Evolutionary conservation across 2,888 invertebrate species (phyloP), one percentile per base, ranked within the genome.

Genomic region (Hydropsyche betteni): DNA sequence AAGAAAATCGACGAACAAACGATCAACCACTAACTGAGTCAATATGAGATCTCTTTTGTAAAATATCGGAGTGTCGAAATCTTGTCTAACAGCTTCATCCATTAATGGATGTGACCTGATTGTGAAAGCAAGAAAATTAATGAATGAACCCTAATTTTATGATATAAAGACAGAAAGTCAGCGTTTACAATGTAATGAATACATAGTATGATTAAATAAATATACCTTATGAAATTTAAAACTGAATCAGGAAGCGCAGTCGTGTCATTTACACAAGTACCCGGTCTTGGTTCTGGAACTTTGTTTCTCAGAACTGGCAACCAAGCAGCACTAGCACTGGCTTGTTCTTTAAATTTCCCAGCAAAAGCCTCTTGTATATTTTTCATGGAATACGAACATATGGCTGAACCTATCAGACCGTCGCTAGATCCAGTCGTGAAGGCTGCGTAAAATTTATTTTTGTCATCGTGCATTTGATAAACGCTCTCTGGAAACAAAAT

Each of bases 311-410:
- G 84, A 36, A 92, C 91, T 0, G 92, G 90, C 79, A 91, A 83
- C 92, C 93, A 93, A 33, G 91, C 91, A 8, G 90, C 89, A 76
- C 89, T 88, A 5, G 90, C 89, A 0, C 90, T 88, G 0, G 90
- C 88, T 86, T 92, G 92, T 81, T 92, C 92, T 82, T 92, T 91
- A 83, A 93, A 92, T 77, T 90, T 86, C 12, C 93, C 92, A 77
- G 89, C 87, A 81, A 92, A 92, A 24, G 89, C 88, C 75, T 88
- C 89, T 81, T 92, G 90, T 79, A 93, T 91, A 75, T 90, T 88
- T 16, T 88, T 87, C 83, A 91, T 87, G 36, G 88, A 89, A 84
- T 89, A 93, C 16, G 90, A 89, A 83, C 93, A 93, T 80, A 93
- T 89, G 53, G 93, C 92, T 0, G 92, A 92, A 2, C 92, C 91